These are phyloP conservation scores for Meriones unguiculatus DNA, from an alignment of 2,113 vertebrate species.

Conservation along the genomic window DNA sequence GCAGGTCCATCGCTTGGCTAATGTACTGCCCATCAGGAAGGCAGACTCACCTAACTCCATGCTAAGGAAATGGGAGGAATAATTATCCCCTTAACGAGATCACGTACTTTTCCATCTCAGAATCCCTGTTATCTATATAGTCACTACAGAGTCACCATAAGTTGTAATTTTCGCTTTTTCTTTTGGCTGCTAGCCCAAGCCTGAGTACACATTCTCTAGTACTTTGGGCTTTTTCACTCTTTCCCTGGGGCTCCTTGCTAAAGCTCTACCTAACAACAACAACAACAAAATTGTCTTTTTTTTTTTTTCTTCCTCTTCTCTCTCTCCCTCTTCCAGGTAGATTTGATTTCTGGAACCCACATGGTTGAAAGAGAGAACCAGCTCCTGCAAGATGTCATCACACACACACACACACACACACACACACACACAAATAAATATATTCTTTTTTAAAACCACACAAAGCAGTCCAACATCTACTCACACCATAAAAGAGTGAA, in stretches of 20 bases:
- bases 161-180: not conserved
- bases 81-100: not conserved
- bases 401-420: not conserved
- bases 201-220: not conserved
- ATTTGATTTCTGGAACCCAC: not conserved
- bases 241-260: not conserved
- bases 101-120: not conserved
- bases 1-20: too few relatives aligned
- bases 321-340: not conserved
- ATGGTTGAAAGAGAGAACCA: not conserved
- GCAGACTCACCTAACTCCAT: not conserved
- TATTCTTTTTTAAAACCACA: not conserved
- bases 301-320: not conserved
- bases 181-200: not conserved
- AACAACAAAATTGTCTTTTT: not conserved
- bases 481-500: not conserved
- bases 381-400: not conserved
- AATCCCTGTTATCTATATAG: not conserved
- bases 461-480: not conserved
- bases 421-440: not conserved
- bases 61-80: not conserved
- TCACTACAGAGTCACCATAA: not conserved
- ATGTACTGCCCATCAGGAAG: not conserved
- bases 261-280: not conserved
- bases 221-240: not conserved